Percentiles rank a stretch among this genome's conserved stretches.
phyloP scores from a whole-genome alignment of 2,113 vertebrate species.

The Crypturellus undulatus region DNA sequence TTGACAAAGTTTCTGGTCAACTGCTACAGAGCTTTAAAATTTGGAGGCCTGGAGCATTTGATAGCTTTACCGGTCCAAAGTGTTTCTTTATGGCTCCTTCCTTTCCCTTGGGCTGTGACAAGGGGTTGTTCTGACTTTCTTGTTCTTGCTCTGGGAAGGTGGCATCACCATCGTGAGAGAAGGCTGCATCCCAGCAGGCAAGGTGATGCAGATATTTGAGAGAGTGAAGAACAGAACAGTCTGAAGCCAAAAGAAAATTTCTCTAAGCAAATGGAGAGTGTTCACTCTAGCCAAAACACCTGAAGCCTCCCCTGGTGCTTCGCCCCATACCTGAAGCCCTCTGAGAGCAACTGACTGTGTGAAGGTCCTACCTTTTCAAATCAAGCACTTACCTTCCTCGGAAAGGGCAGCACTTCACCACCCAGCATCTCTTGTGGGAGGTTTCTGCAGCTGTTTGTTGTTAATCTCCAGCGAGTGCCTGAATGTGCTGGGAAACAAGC shows the following conservation, averaged over 20 bases:
- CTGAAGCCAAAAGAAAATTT: neutral
- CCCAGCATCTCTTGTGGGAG: neutral
- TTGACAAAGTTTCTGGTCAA: neutral
- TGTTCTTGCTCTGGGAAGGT: slow-evolving; percentile 60
- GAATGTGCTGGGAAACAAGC: neutral
- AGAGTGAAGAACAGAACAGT: slow-evolving; percentile 76
- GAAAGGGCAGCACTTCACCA: neutral
- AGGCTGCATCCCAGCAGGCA: slow-evolving; percentile 86
- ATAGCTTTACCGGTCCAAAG: neutral
- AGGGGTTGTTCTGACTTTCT: neutral
- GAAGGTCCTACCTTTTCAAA: neutral
- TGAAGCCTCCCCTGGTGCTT: rapidly evolving
- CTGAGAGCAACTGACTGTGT: neutral
- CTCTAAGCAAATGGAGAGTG: rapidly evolving
- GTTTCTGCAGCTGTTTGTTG: neutral
- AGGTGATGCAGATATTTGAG: slow-evolving; percentile 86
- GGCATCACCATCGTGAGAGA: slow-evolving; percentile 86
- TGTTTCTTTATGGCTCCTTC: neutral
- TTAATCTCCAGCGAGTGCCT: slow-evolving; percentile 18
- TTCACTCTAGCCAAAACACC: neutral
- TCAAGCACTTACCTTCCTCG: neutral
- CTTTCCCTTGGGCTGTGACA: neutral
- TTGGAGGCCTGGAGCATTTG: neutral
- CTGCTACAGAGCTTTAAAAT: neutral
- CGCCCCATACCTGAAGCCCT: neutral